phyloP scores from a whole-genome alignment of 2,797 vertebrate species.

The Amphiprion clarkii region DNA sequence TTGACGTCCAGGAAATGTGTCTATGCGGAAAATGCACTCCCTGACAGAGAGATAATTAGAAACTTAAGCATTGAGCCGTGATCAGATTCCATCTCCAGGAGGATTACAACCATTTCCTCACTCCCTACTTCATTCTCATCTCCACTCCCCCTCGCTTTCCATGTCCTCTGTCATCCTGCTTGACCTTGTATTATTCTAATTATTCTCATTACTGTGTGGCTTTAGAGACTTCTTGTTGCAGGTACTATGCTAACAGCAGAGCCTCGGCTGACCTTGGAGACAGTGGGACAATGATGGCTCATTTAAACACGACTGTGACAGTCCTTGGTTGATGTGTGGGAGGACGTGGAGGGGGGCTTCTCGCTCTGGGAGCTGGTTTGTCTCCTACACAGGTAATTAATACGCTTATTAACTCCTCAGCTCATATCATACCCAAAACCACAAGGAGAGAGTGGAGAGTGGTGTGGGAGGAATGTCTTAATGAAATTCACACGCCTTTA shows the following conservation, averaged over 20 bases:
- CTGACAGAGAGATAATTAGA: constrained; percentile 43
- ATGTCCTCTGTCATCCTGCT: constrained; percentile 31
- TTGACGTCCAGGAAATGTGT: background rate
- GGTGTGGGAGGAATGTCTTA: constrained; percentile 61
- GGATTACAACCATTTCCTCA: constrained; percentile 27
- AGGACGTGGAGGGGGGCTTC: background rate
- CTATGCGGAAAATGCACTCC: constrained; percentile 1
- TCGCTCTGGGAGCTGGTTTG: constrained; percentile 67
- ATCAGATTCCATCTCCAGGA: constrained; percentile 32
- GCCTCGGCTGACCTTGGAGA: constrained; percentile 63
- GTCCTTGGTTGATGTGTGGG: constrained; percentile 35
- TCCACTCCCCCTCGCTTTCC: constrained; percentile 11
- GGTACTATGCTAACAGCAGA: constrained; percentile 39
- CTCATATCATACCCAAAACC: constrained; percentile 70
- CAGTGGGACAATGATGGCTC: constrained; percentile 55
- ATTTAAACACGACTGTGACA: constrained; percentile 52
- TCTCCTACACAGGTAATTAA: constrained; percentile 81
- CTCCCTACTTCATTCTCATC: background rate
- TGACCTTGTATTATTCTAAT: constrained; percentile 74
- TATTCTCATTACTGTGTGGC: constrained; percentile 61
- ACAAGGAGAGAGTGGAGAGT: constrained; percentile 39
- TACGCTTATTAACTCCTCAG: constrained; percentile 78
- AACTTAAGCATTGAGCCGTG: constrained; percentile 29
- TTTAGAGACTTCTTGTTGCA: constrained; percentile 52
- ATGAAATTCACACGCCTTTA: constrained; percentile 50